These are phyloP conservation scores for Felis chaus DNA, from an alignment of 2,113 vertebrate species.

Conservation along the genomic window DNA sequence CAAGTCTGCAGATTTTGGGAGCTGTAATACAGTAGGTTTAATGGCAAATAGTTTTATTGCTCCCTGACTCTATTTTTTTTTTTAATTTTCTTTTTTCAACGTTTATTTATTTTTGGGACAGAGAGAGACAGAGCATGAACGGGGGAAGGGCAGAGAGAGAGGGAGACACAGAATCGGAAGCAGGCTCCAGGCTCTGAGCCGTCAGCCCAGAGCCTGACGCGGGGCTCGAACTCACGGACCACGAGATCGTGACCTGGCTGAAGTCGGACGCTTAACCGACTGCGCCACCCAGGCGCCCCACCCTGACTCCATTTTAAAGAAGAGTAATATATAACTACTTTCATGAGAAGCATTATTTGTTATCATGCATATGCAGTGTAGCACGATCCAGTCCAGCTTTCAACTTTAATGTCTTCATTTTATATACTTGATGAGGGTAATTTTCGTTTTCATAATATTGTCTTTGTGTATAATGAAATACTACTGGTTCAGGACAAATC, in stretches of 20 bases:
- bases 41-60: neutral
- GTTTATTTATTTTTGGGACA: no score
- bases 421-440: conserved; percentile 11
- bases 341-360: neutral
- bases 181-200: no score
- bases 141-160: no score
- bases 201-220: no score
- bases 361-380: neutral
- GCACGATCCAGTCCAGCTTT: neutral
- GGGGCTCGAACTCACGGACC: no score
- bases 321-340: neutral
- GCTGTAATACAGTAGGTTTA: neutral
- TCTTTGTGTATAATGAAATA: conserved; percentile 4
- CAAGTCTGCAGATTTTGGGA: neutral
- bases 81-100: no score
- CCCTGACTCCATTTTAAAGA: neutral
- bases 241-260: no score
- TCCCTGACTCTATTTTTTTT: no score
- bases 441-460: conserved; percentile 41
- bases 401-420: conserved; percentile 9
- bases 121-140: no score
- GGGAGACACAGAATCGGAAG: no score
- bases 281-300: no score
- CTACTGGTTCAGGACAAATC: neutral
- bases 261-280: no score